Percentiles rank a stretch among this genome's conserved stretches.
These are phyloP conservation scores for Drosophila equinoxialis DNA, from an alignment of 1,140 invertebrate genomes.

Conservation along the genomic window DNA sequence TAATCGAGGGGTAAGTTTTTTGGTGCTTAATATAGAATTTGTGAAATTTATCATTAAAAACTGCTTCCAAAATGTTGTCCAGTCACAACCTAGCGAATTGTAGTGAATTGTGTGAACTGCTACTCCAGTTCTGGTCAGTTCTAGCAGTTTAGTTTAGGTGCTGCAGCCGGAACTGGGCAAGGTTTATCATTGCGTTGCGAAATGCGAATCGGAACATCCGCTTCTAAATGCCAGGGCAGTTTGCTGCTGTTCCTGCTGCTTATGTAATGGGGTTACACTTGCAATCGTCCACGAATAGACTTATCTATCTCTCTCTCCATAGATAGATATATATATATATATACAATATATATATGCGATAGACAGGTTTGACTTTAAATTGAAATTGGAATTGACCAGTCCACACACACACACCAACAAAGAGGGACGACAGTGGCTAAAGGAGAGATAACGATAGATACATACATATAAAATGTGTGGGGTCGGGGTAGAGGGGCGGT, in stretches of 20 bases:
- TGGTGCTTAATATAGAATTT: no score
- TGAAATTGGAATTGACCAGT: slow-evolving; percentile 51
- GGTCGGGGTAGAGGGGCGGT: background rate
- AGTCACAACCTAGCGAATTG: no score
- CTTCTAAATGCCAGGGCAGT: slow-evolving; percentile 69
- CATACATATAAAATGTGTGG: slow-evolving; percentile 1
- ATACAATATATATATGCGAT: slow-evolving; percentile 28
- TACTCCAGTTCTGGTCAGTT: background rate
- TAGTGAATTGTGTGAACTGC: no score
- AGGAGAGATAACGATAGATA: slow-evolving; percentile 22
- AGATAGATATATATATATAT: background rate
- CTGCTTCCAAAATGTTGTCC: no score
- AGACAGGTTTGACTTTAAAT: slow-evolving; percentile 50
- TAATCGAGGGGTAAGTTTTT: no score
- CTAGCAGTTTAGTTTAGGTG: slow-evolving; percentile 16
- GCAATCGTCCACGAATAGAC: slow-evolving; percentile 10
- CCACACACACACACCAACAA: background rate
- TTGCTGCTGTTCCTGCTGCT: slow-evolving; percentile 48
- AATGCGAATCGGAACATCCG: slow-evolving; percentile 80
- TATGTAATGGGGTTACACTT: slow-evolving; percentile 40
- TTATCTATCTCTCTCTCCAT: background rate
- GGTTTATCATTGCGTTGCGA: slow-evolving; percentile 76
- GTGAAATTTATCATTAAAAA: no score
- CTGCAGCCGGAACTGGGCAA: slow-evolving; percentile 61
- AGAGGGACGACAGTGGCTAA: slow-evolving; percentile 7